Conservation (phyloP, 2,113 vertebrate species). For the Anarrhichthys ocellatus region DNA sequence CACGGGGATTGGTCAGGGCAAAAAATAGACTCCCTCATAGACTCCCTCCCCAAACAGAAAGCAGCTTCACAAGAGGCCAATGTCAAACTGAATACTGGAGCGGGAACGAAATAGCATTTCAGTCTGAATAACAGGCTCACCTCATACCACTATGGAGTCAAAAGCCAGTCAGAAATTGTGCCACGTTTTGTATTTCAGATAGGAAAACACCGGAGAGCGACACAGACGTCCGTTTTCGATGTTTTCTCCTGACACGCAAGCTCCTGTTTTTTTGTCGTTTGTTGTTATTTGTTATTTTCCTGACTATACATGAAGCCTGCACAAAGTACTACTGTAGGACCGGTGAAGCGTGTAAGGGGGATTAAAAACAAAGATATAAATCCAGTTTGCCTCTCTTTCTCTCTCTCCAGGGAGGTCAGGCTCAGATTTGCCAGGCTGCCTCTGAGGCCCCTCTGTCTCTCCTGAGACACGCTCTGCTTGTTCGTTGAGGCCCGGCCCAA, state of each 20-base stretch:
- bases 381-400: constrained; percentile 60
- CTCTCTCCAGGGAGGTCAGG: constrained; percentile 73
- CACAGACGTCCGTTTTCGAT: constrained; percentile 13
- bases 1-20: not conserved
- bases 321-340: constrained; percentile 60
- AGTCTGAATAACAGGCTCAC: constrained; percentile 13
- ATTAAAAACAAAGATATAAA: constrained; percentile 82
- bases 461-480: constrained; percentile 67
- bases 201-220: constrained; percentile 15
- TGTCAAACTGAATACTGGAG: constrained; percentile 10
- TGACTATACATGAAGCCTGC: constrained; percentile 51
- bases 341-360: constrained; percentile 68
- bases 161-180: constrained; percentile 41
- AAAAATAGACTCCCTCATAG: constrained; percentile 9
- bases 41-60: constrained; percentile 5
- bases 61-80: constrained; percentile 12
- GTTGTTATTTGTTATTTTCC: constrained; percentile 24
- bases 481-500: constrained; percentile 55
- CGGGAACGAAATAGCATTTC: constrained; percentile 32
- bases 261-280: constrained; percentile 11
- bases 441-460: constrained; percentile 70
- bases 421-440: constrained; percentile 72
- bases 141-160: constrained; percentile 16
- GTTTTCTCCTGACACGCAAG: constrained; percentile 44
- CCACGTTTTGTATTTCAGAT: constrained; percentile 17